Percentiles rank a stretch among this genome's conserved stretches.
Evolutionary conservation across 1,140 invertebrate species (phyloP).

Genomic region (Anadara kagoshimensis): DNA sequence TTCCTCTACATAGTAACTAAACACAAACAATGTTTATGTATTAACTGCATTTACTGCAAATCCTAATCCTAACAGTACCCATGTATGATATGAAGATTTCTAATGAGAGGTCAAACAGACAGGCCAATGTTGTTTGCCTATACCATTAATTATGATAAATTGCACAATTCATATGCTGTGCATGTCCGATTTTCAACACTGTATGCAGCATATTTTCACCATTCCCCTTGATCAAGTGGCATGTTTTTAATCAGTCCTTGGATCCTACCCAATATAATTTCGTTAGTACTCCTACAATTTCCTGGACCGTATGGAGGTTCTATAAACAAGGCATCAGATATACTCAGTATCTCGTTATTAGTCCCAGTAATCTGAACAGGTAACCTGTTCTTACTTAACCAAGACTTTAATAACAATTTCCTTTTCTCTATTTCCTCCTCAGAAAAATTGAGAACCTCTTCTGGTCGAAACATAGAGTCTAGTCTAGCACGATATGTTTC

Average conservation of each 20-base stretch:
- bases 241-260: conserved; percentile 71
- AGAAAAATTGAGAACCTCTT: conserved; percentile 32
- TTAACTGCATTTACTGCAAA: no score
- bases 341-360: conserved; percentile 52
- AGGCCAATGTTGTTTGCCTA: no score
- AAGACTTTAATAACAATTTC: conserved; percentile 59
- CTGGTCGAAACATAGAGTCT: conserved; percentile 57
- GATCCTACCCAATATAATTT: conserved; percentile 71
- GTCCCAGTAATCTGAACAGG: conserved; percentile 56
- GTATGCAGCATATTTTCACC: conserved; percentile 8
- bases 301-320: conserved; percentile 67
- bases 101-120: no score
- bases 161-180: no score
- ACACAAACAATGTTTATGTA: no score
- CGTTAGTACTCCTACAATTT: conserved; percentile 70
- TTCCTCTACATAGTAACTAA: no score
- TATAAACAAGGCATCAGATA: conserved; percentile 67
- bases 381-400: conserved; percentile 68
- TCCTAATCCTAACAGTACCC: no score
- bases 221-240: conserved; percentile 64
- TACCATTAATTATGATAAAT: no score
- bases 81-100: no score
- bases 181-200: no score
- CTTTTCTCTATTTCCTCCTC: conserved; percentile 56
- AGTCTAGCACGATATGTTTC: conserved; percentile 50